Conservation (phyloP, 1,140 invertebrate genomes). For the Musca vetustissima region DNA sequence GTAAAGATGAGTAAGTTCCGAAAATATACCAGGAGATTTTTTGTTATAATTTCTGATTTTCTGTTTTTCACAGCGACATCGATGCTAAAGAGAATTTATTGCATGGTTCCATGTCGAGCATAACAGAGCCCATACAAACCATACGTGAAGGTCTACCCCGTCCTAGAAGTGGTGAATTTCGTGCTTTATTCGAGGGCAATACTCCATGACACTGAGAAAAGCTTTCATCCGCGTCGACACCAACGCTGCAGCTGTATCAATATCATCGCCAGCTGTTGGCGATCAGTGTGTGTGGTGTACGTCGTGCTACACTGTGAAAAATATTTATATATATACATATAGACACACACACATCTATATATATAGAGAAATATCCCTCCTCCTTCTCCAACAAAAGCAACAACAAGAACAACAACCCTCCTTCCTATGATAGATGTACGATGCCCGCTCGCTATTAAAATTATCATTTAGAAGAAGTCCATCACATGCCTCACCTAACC, state of each 20-base stretch:
- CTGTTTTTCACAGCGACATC: slow-evolving; percentile 39
- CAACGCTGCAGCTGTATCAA: slow-evolving; percentile 40
- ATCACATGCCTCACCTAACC: too few relatives aligned
- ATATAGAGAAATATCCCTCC: too few relatives aligned
- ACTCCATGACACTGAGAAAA: slow-evolving; percentile 54
- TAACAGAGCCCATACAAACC: slow-evolving; percentile 51
- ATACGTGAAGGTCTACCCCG: slow-evolving; percentile 52
- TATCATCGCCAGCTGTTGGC: slow-evolving; percentile 17
- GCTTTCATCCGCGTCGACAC: slow-evolving; percentile 28
- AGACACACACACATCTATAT: too few relatives aligned
- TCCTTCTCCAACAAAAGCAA: slow-evolving; percentile 29
- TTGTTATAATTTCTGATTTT: background rate
- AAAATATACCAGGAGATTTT: slow-evolving; percentile 3
- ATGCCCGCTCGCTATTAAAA: too few relatives aligned
- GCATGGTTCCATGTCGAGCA: slow-evolving; percentile 52
- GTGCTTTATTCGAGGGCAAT: slow-evolving; percentile 54
- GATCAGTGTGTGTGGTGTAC: slow-evolving; percentile 14
- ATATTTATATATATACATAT: too few relatives aligned
- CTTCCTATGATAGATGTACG: too few relatives aligned
- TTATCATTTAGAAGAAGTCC: too few relatives aligned
- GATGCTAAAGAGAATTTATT: slow-evolving; percentile 55
- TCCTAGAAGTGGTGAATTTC: slow-evolving; percentile 54
- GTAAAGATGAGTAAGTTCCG: slow-evolving; percentile 55
- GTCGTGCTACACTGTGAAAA: slow-evolving; percentile 12
- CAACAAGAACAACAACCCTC: background rate